Conservation (phyloP, 2,113 vertebrate genomes). For the Calyptomena viridis region DNA sequence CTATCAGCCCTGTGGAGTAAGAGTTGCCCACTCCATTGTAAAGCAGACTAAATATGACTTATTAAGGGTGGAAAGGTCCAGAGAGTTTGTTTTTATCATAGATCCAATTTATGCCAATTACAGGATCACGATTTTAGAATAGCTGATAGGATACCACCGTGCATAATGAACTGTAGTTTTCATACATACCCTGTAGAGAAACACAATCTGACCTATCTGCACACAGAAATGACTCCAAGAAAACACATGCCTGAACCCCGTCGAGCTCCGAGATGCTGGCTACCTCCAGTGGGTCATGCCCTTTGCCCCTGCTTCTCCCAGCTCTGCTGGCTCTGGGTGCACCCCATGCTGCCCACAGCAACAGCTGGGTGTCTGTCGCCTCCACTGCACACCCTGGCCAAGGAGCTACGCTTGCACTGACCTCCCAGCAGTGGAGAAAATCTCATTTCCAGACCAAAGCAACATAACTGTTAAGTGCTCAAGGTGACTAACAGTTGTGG, state of each 20-base stretch:
- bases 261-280: fast-evolving
- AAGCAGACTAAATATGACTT: neutral
- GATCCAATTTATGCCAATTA: neutral
- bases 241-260: neutral
- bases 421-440: neutral
- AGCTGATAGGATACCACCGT: neutral
- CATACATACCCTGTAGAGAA: neutral
- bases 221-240: fast-evolving
- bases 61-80: neutral
- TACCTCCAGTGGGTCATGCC: fast-evolving
- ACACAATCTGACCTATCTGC: neutral
- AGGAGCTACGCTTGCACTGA: neutral
- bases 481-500: neutral
- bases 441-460: neutral
- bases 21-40: neutral
- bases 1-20: neutral
- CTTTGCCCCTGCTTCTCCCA: neutral
- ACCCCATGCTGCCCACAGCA: neutral
- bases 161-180: neutral
- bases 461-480: neutral
- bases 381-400: neutral
- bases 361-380: neutral
- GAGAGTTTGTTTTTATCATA: neutral
- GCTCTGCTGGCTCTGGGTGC: neutral
- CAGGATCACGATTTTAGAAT: neutral